These are phyloP conservation scores for Phylloscopus collybita DNA, from an alignment of 2,797 vertebrate genomes.

Conservation along the genomic window DNA sequence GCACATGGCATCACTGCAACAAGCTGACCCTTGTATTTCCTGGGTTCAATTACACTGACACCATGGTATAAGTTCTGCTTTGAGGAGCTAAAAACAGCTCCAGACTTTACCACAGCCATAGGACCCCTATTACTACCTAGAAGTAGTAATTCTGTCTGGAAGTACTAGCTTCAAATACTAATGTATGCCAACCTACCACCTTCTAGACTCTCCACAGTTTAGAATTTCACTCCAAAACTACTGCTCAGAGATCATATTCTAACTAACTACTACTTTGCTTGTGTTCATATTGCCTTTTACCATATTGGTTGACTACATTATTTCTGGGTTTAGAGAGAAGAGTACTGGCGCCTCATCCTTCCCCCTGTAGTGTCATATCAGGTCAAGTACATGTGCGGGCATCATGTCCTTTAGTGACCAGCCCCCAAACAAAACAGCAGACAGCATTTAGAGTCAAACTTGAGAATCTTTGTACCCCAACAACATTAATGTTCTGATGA, in stretches of 20 bases:
- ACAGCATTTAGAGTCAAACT: background rate
- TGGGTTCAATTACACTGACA: background rate
- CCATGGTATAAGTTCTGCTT: background rate
- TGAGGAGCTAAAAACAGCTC: background rate
- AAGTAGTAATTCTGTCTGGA: background rate
- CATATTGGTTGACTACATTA: background rate
- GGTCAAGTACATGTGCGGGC: background rate
- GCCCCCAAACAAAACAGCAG: background rate
- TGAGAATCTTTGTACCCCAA: background rate
- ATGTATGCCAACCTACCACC: accelerated
- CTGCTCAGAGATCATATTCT: conserved; percentile 25
- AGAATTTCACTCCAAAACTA: background rate
- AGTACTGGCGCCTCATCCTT: background rate
- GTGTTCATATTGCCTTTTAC: background rate
- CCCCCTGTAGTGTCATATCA: background rate
- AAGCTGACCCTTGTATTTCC: background rate
- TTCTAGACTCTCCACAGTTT: background rate
- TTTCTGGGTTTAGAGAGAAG: background rate
- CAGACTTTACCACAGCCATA: background rate
- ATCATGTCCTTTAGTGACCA: background rate
- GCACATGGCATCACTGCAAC: background rate
- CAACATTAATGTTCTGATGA: background rate
- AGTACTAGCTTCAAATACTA: background rate
- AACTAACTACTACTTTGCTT: background rate
- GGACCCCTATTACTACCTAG: background rate